These are phyloP conservation scores for Castor canadensis DNA, from an alignment of 2,113 vertebrate species.

Conservation along the genomic window DNA sequence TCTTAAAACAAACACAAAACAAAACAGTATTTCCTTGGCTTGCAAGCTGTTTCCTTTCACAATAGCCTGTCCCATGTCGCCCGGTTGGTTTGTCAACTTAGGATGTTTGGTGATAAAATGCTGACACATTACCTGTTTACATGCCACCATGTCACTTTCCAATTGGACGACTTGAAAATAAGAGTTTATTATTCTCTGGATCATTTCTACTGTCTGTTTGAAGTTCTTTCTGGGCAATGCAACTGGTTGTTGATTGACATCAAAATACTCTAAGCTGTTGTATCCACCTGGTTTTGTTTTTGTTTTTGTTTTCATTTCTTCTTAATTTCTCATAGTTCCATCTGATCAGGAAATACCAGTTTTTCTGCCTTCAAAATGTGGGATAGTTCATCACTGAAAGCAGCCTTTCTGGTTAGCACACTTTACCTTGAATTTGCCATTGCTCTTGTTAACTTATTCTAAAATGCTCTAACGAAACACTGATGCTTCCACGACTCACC, in stretches of 20 bases:
- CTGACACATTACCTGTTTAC: constrained; percentile 20
- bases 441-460: neutral
- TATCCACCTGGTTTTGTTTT: neutral
- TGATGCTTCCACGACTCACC: neutral
- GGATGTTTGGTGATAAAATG: constrained; percentile 39
- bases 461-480: neutral
- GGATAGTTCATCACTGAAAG: neutral
- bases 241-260: neutral
- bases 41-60: neutral
- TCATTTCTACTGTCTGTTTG: neutral
- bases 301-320: constrained; percentile 5
- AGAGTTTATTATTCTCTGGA: constrained; percentile 32
- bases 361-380: neutral
- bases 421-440: neutral
- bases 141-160: constrained; percentile 16
- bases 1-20: too few relatives aligned
- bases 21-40: constrained; percentile 49
- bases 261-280: neutral
- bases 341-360: constrained; percentile 31
- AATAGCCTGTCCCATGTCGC: constrained; percentile 17
- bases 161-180: constrained; percentile 42
- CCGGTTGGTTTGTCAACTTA: constrained; percentile 23
- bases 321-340: neutral
- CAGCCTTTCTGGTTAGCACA: neutral
- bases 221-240: neutral